Percentiles rank a stretch among this genome's conserved stretches.
These are phyloP conservation scores for Perizoma flavofasciatum DNA, from an alignment of 2,888 invertebrate genomes.

Conservation along the genomic window DNA sequence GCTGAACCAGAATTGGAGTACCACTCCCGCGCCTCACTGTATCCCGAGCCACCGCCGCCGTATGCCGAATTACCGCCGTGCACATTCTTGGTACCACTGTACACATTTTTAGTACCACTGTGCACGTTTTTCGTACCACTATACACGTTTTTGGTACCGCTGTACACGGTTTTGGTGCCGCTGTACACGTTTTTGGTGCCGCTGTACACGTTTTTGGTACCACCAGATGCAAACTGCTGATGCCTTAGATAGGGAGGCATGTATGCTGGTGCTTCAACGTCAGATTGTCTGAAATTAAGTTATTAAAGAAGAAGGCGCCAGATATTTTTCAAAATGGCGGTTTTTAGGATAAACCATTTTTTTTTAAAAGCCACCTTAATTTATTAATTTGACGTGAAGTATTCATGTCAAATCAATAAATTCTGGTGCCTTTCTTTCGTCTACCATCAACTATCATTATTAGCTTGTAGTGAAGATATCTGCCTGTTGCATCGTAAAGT, in stretches of 20 bases:
- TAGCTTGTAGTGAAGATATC: too few species aligned
- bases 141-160: conserved; percentile 40
- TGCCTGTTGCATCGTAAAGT: too few species aligned
- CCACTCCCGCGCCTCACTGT: conserved; percentile 60
- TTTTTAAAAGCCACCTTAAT: too few species aligned
- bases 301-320: neutral
- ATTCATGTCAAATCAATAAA: too few species aligned
- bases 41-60: conserved; percentile 39
- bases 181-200: conserved; percentile 42
- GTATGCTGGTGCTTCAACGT: conserved; percentile 70
- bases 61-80: conserved; percentile 45
- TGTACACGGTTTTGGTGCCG: conserved; percentile 45
- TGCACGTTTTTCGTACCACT: conserved; percentile 33
- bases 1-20: conserved; percentile 52
- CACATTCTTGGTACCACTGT: conserved; percentile 40
- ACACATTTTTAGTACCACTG: conserved; percentile 36
- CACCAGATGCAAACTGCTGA: conserved; percentile 36
- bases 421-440: too few species aligned
- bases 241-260: conserved; percentile 61
- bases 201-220: conserved; percentile 32
- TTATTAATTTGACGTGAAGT: too few species aligned
- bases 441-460: too few species aligned
- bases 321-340: neutral
- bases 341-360: too few species aligned
- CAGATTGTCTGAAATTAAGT: conserved; percentile 63